Percentiles rank a stretch among this genome's conserved stretches.
These are phyloP conservation scores for Eublepharis macularius DNA, from an alignment of 2,113 vertebrate species.

Conservation along the genomic window DNA sequence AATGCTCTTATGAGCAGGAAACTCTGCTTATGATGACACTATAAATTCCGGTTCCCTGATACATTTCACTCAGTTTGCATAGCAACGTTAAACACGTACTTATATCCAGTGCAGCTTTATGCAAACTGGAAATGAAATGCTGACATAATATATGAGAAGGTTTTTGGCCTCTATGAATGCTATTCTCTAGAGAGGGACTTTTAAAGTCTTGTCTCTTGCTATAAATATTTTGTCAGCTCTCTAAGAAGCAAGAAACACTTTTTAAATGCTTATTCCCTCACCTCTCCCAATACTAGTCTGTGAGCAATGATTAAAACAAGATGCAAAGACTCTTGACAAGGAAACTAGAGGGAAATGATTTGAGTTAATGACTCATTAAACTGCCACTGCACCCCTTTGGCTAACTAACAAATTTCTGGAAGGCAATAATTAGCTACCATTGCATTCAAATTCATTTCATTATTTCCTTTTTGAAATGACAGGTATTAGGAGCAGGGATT, in stretches of 20 bases:
- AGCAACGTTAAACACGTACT: not conserved
- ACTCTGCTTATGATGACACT: not conserved
- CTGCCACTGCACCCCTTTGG: not conserved
- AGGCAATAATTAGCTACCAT: not conserved
- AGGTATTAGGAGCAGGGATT: not conserved
- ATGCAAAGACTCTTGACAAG: conserved; percentile 5
- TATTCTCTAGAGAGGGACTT: not conserved
- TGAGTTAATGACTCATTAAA: conserved; percentile 2
- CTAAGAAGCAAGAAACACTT: not conserved
- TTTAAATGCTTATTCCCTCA: not conserved
- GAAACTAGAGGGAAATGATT: not conserved
- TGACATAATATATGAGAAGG: not conserved
- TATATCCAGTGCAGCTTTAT: not conserved
- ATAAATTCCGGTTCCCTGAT: not conserved
- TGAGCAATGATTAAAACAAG: not conserved
- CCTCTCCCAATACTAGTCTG: not conserved
- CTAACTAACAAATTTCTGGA: not conserved
- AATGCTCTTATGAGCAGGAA: too few species aligned
- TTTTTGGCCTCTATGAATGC: not conserved
- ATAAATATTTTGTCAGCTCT: not conserved
- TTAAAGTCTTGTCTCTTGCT: not conserved
- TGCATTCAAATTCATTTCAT: not conserved
- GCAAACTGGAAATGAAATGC: not conserved
- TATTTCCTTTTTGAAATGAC: not conserved
- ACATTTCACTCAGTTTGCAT: not conserved